These are phyloP conservation scores for Urocyon cinereoargenteus DNA, from an alignment of 2,797 vertebrate species.

Conservation along the genomic window DNA sequence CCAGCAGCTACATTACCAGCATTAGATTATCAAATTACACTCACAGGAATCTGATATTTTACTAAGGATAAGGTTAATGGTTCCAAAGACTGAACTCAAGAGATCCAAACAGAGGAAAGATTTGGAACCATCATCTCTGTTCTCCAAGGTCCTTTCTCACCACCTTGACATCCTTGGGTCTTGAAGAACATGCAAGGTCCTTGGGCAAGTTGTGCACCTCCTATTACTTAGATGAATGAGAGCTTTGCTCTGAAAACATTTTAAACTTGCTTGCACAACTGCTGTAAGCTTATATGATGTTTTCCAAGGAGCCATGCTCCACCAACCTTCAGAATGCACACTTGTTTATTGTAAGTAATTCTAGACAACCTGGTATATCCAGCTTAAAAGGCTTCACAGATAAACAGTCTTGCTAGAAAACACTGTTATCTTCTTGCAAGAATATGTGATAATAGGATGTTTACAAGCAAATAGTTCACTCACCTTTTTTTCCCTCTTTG, in stretches of 20 bases:
- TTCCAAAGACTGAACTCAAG: not conserved
- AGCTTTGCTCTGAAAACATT: not conserved
- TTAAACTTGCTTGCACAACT: not conserved
- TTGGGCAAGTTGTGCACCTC: accelerated
- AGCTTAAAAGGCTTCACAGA: accelerated
- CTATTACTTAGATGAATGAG: accelerated
- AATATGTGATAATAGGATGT: not conserved
- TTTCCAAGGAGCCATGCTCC: not conserved
- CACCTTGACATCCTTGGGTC: not conserved
- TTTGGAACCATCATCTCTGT: accelerated
- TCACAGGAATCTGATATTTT: not conserved
- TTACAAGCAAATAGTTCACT: not conserved
- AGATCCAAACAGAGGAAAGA: too few species aligned
- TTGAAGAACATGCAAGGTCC: too few species aligned
- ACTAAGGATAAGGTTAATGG: accelerated
- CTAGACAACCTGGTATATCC: not conserved
- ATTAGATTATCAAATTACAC: not conserved
- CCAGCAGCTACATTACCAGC: not conserved
- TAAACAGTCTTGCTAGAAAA: not conserved
- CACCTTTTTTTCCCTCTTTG: not conserved
- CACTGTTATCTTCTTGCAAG: not conserved
- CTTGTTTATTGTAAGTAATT: not conserved
- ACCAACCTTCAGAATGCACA: not conserved
- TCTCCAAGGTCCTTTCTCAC: too few species aligned
- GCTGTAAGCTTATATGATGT: too few species aligned